Percentiles rank a stretch among this genome's conserved stretches.
phyloP scores from a whole-genome alignment of 2,888 invertebrate species.

The Rhynchonema sp. region DNA sequence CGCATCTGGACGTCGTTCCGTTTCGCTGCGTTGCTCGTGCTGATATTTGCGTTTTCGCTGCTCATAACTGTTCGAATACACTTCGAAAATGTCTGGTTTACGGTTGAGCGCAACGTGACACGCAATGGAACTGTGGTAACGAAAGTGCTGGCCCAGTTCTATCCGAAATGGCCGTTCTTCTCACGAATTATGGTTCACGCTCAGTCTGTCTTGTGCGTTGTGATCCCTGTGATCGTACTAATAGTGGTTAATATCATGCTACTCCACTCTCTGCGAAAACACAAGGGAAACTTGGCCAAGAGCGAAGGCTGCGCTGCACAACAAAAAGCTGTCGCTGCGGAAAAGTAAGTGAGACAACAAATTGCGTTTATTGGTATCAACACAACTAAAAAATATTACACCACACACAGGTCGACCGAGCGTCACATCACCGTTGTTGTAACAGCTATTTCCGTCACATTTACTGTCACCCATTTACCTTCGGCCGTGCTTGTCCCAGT shows the following conservation, averaged over 20 bases:
- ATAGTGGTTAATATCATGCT: background rate
- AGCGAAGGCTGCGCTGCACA: background rate
- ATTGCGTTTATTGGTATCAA: too few species aligned
- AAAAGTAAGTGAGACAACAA: too few species aligned
- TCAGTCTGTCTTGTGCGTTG: background rate
- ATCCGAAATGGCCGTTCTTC: too few species aligned
- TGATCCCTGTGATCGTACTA: background rate
- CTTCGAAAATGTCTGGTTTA: too few species aligned
- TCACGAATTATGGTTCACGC: background rate
- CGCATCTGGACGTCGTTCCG: background rate
- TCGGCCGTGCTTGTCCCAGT: background rate
- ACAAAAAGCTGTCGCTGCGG: background rate
- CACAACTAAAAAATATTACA: background rate
- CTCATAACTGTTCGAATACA: background rate
- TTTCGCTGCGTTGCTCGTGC: background rate
- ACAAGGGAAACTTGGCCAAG: background rate
- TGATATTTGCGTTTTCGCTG: background rate
- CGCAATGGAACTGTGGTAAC: too few species aligned
- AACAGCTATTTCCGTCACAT: background rate
- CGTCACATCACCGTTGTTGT: background rate
- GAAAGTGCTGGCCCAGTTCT: too few species aligned
- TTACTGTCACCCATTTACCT: background rate
- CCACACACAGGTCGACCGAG: background rate
- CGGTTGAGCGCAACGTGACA: too few species aligned
- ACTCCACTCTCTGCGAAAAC: background rate